Percentiles rank a stretch among this genome's conserved stretches.
Evolutionary conservation across 2,888 invertebrate genomes (phyloP).

Genomic region (Sarcophaga carnaria): DNA sequence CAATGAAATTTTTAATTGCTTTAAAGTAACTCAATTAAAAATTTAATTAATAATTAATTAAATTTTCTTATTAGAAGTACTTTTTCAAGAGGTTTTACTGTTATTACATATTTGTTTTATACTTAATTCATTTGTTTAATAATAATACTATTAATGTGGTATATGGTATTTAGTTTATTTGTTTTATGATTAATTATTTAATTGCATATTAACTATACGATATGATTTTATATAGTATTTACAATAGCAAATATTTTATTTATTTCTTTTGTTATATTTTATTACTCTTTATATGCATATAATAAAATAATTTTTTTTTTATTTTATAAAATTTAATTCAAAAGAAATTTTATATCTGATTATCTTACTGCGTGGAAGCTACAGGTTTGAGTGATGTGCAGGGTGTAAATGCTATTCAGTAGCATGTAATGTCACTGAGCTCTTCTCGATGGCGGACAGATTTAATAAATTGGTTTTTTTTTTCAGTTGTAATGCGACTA

Average conservation of each 20-base stretch:
- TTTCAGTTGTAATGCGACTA: too few relatives aligned
- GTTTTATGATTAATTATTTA: slow-evolving; percentile 35
- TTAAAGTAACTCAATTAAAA: too few relatives aligned
- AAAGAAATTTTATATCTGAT: too few relatives aligned
- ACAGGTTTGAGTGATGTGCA: too few relatives aligned
- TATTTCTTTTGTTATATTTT: not conserved
- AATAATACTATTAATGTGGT: not conserved
- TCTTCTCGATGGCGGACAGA: too few relatives aligned
- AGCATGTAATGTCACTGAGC: too few relatives aligned
- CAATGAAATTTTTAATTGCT: not conserved
- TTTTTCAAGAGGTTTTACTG: not conserved
- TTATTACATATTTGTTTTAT: not conserved
- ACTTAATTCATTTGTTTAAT: not conserved
- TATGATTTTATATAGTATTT: not conserved
- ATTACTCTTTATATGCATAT: not conserved
- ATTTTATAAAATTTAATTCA: not conserved
- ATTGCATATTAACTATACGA: slow-evolving; percentile 21
- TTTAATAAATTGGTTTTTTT: too few relatives aligned
- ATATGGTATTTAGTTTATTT: not conserved
- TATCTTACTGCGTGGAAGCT: too few relatives aligned
- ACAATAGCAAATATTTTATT: not conserved
- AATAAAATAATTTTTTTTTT: not conserved
- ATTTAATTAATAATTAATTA: too few relatives aligned
- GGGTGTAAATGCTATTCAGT: too few relatives aligned
- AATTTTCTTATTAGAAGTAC: too few relatives aligned